Base-by-base conservation (phyloP, 1,140 invertebrate genomes). In the Psix sp. region DNA sequence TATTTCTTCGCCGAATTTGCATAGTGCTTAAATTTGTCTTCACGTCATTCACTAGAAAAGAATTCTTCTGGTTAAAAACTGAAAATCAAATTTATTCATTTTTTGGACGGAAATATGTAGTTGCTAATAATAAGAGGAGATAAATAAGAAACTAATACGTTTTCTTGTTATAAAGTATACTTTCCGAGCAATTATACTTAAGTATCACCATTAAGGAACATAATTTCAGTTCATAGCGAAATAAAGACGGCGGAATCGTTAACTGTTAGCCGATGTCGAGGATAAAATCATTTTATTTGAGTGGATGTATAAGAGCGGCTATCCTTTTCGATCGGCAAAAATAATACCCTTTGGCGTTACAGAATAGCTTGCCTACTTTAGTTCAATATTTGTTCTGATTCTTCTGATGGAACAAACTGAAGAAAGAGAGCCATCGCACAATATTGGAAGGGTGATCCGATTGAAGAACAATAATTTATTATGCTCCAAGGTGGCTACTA, bases 361-460 rank as follows among this genome's bases (percentile, higher is more conserved):
- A 33, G 29, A 71, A 63, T 35, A 49, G 60, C 49, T 56, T 52
- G 48, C 33, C 24, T 54, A 65, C 60, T 60, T 73, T 48, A 35
- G 52, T 60, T 49, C 70, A 73, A 73, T 73, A 66, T 66, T 73
- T 66, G 45, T 49, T 66, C 60, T 38, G 70, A 66, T 73, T 73
- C 48, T 20, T 66, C 66, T 62, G 56, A 54, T 60, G 35, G 68
- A 59, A 46, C 38, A 14, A 54, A 21, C 26, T 15, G 24, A 49
- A 43, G 46, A 6, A 35, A 49, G 11, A 48, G 26, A 20, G 21
- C 5, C 18, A 14, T 16, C 3, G 26, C 40, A 45, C 39, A 52
- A 39, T 59, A 65, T 59, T 52, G 39, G 35, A 66, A 15, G 70
- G 49, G 36, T 62, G 62, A 73, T 49, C 48, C 39, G 60, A 73